phyloP scores from a whole-genome alignment of 1,140 invertebrate species.

The Lucilia cuprina region DNA sequence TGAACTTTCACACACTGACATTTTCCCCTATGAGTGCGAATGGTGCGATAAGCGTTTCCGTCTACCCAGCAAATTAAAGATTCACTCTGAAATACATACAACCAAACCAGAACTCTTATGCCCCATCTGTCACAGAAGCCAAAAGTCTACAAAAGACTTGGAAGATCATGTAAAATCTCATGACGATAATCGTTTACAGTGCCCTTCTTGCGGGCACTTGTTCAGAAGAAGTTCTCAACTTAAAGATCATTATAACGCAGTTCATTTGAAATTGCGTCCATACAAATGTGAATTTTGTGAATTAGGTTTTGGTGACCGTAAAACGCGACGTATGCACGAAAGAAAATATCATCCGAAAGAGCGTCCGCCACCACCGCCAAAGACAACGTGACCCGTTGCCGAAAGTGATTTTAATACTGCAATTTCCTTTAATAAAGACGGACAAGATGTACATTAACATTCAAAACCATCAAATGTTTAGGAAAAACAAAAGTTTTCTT shows the following conservation, averaged over 20 bases:
- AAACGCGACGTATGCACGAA: not conserved
- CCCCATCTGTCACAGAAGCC: not conserved
- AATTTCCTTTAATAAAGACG: no score
- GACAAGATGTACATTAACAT: no score
- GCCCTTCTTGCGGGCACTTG: not conserved
- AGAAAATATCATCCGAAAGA: not conserved
- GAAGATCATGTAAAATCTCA: not conserved
- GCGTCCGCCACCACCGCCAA: not conserved
- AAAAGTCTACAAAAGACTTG: not conserved
- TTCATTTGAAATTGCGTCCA: not conserved
- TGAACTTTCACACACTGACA: not conserved
- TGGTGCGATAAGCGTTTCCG: not conserved
- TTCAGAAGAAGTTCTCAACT: not conserved
- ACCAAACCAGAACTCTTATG: not conserved
- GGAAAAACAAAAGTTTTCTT: no score
- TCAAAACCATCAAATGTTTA: no score
- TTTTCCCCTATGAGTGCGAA: not conserved
- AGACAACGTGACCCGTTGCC: no score
- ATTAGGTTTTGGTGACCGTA: not conserved
- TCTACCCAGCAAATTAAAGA: not conserved
- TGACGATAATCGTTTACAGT: not conserved
- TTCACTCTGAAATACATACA: not conserved
- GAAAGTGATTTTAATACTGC: no score
- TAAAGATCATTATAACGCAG: not conserved
- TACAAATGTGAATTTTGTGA: conserved; percentile 20